Percentiles rank a stretch among this genome's conserved stretches.
Conservation (phyloP, 2,888 invertebrate species). For the Thera britannica region DNA sequence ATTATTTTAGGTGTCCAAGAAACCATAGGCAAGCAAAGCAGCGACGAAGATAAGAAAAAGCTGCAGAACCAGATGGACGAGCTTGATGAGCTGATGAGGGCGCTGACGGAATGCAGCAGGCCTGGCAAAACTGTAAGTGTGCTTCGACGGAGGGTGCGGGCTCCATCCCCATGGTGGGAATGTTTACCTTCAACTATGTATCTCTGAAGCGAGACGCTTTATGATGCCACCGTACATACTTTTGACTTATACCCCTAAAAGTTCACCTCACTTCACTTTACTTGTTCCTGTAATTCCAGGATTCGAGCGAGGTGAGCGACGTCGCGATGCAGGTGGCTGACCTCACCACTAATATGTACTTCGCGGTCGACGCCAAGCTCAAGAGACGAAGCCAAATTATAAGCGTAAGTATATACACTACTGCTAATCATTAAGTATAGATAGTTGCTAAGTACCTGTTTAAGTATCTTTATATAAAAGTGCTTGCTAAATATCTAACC, state of each 20-base stretch:
- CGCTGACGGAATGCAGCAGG: slow-evolving; percentile 44
- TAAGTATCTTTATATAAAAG: no score
- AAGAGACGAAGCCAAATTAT: slow-evolving; percentile 58
- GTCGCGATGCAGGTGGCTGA: slow-evolving; percentile 66
- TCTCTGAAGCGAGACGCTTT: no score
- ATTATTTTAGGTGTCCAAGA: slow-evolving; percentile 59
- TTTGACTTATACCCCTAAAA: no score
- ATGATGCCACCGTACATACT: no score
- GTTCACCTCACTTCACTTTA: no score
- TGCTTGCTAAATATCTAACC: no score
- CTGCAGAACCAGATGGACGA: slow-evolving; percentile 64
- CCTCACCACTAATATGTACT: slow-evolving; percentile 67
- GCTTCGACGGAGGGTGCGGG: no score
- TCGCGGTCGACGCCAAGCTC: slow-evolving; percentile 60
- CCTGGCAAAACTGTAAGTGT: slow-evolving; percentile 54
- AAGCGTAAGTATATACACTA: slow-evolving; percentile 45
- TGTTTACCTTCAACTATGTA: no score
- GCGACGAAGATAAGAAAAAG: slow-evolving; percentile 59
- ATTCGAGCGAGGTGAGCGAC: slow-evolving; percentile 56
- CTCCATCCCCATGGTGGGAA: background rate
- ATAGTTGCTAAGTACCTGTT: no score
- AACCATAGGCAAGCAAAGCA: slow-evolving; percentile 55
- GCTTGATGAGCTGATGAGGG: slow-evolving; percentile 55
- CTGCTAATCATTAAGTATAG: no score
- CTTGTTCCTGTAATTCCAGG: slow-evolving; percentile 37